Evolutionary conservation across 2,797 vertebrate genomes (phyloP), one percentile per base, ranked within the genome.

Genomic region (Peromyscus aztecus): DNA sequence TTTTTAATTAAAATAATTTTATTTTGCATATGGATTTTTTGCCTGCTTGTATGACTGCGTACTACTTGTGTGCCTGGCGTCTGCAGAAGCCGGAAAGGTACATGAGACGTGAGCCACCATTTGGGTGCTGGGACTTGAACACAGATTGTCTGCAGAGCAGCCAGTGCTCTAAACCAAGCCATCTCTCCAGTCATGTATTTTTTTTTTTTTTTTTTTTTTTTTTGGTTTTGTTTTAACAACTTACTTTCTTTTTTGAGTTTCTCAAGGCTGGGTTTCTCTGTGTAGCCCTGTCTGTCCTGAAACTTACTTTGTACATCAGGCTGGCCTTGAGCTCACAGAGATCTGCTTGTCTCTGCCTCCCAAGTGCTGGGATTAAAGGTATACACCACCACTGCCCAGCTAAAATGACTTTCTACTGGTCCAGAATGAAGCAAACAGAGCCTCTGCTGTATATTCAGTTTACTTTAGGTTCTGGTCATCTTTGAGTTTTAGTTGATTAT

Each of bases 401-500:
- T 95, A 82, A 91, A 34, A 24, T 69, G 63, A 82, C 43, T 67
- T 76, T 75, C 3, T n/a, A 37, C 4, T 89, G 90, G 78, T 91
- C 29, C 37, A 90, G 59, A 94, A 0, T 49, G 14, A 95, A 65
- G 3, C 55, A 34, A 76, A 86, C 57, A 89, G 61, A 59, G 14
- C 17, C 2, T 85, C 49, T 87, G 31, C 37, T 31, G 0, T 75
- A 78, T 73, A 61, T 92, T 89, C 43, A 49, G n/a, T 71, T 71
- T 73, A 89, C 40, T 86, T 76, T 55, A 90, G 55, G 90, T 94
- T 65, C 63, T 49, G 13, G 76, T 80, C 59, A 65, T 63, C 31
- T 91, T 67, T 75, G 75, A 83, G 7, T 91, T 94, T 65, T 90
- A 90, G 69, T 24, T 90, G 55, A 93, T 92, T 83, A 57, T 65